A percentile compares a stretch with the other conserved stretches of the same genome.
These are phyloP conservation scores for Proisotoma minuta DNA, from an alignment of 2,888 invertebrate genomes.

Conservation along the genomic window DNA sequence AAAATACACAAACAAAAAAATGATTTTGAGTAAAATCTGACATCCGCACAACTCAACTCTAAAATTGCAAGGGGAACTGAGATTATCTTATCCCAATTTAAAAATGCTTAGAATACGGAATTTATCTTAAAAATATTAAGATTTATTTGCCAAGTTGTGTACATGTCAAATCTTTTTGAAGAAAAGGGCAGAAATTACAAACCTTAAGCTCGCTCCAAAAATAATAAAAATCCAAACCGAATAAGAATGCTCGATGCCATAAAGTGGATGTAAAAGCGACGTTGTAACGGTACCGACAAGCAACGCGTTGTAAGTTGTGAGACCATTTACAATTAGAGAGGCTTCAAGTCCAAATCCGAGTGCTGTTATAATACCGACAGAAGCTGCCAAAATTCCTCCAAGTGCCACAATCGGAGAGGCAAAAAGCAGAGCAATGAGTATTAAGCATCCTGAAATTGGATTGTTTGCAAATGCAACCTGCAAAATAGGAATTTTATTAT, in stretches of 20 bases:
- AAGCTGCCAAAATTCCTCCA: not conserved
- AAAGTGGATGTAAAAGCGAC: not conserved
- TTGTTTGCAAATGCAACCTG: not conserved
- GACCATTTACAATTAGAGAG: not conserved
- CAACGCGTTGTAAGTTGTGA: not conserved
- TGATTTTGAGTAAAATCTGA: too few relatives aligned
- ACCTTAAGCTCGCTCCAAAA: not conserved
- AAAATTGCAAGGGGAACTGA: too few relatives aligned
- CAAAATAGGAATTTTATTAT: too few relatives aligned
- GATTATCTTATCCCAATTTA: too few relatives aligned
- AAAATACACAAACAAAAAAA: too few relatives aligned
- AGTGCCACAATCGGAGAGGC: not conserved
- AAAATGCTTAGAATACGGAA: too few relatives aligned
- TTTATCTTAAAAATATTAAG: too few relatives aligned
- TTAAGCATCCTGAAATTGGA: not conserved
- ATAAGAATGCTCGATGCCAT: not conserved
- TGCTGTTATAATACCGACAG: not conserved
- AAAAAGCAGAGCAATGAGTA: not conserved
- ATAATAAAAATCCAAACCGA: not conserved
- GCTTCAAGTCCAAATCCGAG: not conserved
- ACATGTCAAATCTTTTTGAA: too few relatives aligned
- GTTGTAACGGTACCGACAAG: not conserved
- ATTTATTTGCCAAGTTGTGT: too few relatives aligned
- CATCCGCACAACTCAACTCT: too few relatives aligned
- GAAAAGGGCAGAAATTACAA: too few relatives aligned